Evolutionary conservation across 2,113 vertebrate genomes (phyloP).

Genomic region (Tachuris rubrigastra): DNA sequence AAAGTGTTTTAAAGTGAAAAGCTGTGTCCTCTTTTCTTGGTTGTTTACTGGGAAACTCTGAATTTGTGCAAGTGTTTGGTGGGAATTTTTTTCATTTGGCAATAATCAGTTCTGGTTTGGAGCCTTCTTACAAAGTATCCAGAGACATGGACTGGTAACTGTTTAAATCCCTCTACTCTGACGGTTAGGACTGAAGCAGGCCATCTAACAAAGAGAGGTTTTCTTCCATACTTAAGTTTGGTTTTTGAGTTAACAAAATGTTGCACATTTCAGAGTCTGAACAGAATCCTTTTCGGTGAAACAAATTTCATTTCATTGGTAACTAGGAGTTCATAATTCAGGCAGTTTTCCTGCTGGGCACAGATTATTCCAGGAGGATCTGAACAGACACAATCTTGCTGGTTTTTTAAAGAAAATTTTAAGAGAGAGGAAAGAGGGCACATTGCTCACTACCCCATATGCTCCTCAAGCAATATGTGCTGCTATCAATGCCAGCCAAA

Average conservation of each 20-base stretch:
- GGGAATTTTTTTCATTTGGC: not conserved
- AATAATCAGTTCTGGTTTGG: not conserved
- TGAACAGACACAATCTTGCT: not conserved
- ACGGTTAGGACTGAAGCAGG: not conserved
- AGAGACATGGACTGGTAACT: not conserved
- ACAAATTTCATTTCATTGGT: not conserved
- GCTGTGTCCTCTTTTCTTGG: not conserved
- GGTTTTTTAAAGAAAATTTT: not conserved
- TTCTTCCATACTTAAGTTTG: not conserved
- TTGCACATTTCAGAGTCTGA: not conserved
- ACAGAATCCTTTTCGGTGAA: not conserved
- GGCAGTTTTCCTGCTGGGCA: not conserved
- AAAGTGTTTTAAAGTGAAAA: not conserved
- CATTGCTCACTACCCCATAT: constrained; percentile 2
- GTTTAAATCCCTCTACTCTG: not conserved
- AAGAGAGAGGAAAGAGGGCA: not conserved
- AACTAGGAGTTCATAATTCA: not conserved
- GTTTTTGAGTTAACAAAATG: not conserved
- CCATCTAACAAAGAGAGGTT: not conserved
- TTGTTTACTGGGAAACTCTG: not conserved
- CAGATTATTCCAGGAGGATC: not conserved
- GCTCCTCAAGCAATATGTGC: not conserved
- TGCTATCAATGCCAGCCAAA: not conserved
- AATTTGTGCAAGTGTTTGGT: not conserved
- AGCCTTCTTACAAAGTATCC: not conserved